Percentiles rank a stretch among this genome's conserved stretches.
phyloP scores from a whole-genome alignment of 2,888 invertebrate genomes.

The Rhopalosiphum nymphaeae region DNA sequence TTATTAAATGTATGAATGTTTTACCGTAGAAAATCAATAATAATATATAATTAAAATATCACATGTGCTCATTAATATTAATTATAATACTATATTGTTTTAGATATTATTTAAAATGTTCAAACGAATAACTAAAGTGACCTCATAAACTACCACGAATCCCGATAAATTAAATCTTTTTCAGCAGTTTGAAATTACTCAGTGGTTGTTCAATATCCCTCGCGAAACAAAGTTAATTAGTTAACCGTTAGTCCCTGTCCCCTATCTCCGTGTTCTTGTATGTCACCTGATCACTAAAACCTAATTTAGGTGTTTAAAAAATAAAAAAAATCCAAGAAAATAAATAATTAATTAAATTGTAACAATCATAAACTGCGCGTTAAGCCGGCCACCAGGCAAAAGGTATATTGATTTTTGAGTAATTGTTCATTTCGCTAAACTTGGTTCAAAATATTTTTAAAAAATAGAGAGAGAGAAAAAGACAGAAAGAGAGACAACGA shows the following conservation, averaged over 20 bases:
- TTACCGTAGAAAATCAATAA: neutral
- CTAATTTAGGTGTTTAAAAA: neutral
- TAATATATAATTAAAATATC: neutral
- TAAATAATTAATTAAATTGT: neutral
- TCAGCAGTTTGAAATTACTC: neutral
- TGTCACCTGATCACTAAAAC: neutral
- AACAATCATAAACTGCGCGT: neutral
- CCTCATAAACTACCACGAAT: neutral
- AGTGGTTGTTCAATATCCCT: neutral
- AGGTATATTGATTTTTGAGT: neutral
- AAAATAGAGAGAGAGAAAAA: neutral
- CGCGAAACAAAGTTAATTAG: neutral
- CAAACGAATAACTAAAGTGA: neutral
- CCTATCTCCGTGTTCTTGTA: neutral
- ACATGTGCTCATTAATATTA: neutral
- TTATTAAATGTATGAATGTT: neutral
- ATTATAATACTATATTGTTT: neutral
- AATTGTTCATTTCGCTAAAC: neutral
- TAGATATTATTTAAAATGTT: neutral
- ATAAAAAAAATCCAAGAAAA: neutral
- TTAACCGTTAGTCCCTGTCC: neutral
- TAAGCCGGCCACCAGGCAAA: neutral
- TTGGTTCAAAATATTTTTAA: neutral
- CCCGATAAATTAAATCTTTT: slow-evolving; percentile 5
- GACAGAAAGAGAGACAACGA: neutral